Evolutionary conservation across 2,113 vertebrate genomes (phyloP).

Genomic region (Climacteris rufus): DNA sequence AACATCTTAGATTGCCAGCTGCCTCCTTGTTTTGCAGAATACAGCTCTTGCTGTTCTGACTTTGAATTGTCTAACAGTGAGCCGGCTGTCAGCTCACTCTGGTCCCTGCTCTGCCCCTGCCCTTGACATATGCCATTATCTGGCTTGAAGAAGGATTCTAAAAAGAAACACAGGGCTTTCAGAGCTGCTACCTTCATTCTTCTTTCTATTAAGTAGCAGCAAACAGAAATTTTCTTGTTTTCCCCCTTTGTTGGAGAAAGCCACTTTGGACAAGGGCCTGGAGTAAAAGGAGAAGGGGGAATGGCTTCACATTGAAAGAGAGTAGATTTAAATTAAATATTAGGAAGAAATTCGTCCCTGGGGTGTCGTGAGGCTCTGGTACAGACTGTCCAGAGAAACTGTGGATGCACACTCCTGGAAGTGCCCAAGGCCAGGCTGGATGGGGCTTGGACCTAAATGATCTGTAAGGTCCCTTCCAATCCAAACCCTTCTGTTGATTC

Average conservation of each 20-base stretch:
- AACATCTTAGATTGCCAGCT: background rate
- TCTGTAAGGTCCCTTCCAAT: background rate
- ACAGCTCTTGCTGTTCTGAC: background rate
- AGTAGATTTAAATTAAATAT: background rate
- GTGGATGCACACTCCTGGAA: background rate
- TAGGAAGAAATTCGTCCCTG: background rate
- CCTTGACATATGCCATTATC: background rate
- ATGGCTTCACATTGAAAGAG: background rate
- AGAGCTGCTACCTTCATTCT: background rate
- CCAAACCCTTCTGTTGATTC: background rate
- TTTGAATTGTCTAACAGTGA: background rate
- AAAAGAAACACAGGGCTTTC: background rate
- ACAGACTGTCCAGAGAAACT: background rate
- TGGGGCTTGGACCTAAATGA: background rate
- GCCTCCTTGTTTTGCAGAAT: background rate
- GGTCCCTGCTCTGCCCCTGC: background rate
- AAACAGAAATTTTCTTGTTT: background rate
- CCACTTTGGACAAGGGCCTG: background rate
- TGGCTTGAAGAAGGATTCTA: background rate
- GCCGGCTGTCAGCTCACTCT: background rate
- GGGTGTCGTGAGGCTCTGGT: background rate
- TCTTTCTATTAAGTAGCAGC: background rate
- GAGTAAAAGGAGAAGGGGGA: background rate
- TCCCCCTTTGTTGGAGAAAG: background rate
- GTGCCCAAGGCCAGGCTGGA: background rate